Evolutionary conservation across 2,888 invertebrate genomes (phyloP).

Genomic region (Amphiduros pacificus): DNA sequence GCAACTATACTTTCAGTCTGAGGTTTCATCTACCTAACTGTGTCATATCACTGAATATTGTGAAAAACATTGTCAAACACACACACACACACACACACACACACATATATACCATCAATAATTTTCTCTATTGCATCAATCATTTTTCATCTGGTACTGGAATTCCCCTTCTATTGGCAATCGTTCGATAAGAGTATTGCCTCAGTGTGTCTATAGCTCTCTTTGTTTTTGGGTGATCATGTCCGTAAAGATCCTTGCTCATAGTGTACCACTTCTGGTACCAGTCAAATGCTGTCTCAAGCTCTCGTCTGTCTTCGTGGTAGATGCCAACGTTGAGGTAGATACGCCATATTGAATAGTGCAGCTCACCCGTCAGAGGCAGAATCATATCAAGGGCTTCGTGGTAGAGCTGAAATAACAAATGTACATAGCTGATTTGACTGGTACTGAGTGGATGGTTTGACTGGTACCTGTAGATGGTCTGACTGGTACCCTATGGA

Average conservation of each 20-base stretch:
- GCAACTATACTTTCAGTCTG: too few species aligned
- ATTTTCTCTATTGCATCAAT: too few species aligned
- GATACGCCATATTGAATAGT: slow-evolving; percentile 27
- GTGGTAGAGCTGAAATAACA: slow-evolving; percentile 45
- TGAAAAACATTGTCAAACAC: too few species aligned
- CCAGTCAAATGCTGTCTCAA: slow-evolving; percentile 30
- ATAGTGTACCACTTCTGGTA: slow-evolving; percentile 19
- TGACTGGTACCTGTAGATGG: not conserved
- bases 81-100: too few species aligned
- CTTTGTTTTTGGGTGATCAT: not conserved
- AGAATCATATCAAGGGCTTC: slow-evolving; percentile 52
- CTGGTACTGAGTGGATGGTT: not conserved
- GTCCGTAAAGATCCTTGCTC: slow-evolving; percentile 2
- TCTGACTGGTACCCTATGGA: too few species aligned
- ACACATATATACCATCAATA: too few species aligned
- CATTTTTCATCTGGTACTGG: slow-evolving; percentile 1
- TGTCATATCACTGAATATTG: too few species aligned
- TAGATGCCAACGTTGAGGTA: slow-evolving; percentile 39
- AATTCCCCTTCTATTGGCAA: not conserved
- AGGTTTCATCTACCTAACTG: too few species aligned
- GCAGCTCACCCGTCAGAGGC: slow-evolving; percentile 47
- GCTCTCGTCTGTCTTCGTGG: slow-evolving; percentile 32
- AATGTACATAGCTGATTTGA: not conserved
- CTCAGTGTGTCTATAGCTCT: slow-evolving; percentile 6
- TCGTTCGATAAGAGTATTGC: not conserved